phyloP scores from a whole-genome alignment of 2,113 vertebrate genomes.

The Hippocampus abdominalis region DNA sequence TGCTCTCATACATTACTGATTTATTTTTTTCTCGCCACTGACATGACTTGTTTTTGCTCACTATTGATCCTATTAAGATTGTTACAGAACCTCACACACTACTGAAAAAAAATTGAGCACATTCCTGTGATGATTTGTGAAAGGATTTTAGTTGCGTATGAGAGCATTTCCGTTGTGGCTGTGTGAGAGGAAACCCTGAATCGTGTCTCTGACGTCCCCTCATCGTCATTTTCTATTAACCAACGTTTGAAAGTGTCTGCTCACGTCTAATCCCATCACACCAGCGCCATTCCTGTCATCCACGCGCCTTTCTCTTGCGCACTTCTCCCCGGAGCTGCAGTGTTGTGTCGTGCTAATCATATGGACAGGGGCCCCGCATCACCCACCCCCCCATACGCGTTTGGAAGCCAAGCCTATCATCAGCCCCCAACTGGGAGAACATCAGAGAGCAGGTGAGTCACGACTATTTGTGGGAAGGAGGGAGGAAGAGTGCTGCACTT shows the following conservation, averaged over 20 bases:
- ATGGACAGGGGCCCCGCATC: slow-evolving; percentile 33
- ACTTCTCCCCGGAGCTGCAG: neutral
- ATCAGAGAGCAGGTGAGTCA: slow-evolving; percentile 72
- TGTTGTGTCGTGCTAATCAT: slow-evolving; percentile 36
- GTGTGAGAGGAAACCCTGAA: neutral
- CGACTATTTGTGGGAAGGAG: slow-evolving; percentile 34
- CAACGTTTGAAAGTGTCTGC: neutral
- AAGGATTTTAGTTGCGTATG: too few relatives aligned
- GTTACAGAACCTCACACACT: too few relatives aligned
- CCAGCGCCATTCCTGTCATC: neutral
- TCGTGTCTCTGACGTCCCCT: neutral
- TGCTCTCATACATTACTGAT: too few relatives aligned
- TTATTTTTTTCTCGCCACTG: too few relatives aligned
- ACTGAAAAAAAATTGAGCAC: too few relatives aligned
- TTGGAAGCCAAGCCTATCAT: slow-evolving; percentile 42
- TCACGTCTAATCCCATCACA: neutral
- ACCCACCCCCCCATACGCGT: slow-evolving; percentile 14
- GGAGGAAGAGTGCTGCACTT: slow-evolving; percentile 26
- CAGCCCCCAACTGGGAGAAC: slow-evolving; percentile 53
- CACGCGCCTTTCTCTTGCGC: neutral
- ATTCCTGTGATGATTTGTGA: too few relatives aligned
- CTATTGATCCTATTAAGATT: too few relatives aligned
- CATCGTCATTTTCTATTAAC: neutral
- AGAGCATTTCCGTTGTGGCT: too few relatives aligned
- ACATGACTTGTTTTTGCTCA: too few relatives aligned